These are phyloP conservation scores for Abscondita cerata DNA, from an alignment of 2,888 invertebrate species.

Conservation along the genomic window DNA sequence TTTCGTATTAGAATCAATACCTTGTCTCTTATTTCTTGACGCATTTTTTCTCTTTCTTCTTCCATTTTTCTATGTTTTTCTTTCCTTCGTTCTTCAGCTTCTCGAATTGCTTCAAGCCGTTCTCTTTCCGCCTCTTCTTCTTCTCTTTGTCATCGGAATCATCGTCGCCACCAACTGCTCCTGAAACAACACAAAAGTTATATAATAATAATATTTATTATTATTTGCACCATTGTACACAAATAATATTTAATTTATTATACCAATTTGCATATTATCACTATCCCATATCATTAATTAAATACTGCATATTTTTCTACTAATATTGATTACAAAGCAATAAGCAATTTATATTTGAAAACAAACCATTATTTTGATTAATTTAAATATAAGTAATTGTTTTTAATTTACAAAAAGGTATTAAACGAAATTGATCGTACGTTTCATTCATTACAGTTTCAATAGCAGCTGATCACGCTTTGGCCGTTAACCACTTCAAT, in stretches of 20 bases:
- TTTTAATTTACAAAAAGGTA: neutral
- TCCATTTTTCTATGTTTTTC: conserved; percentile 99
- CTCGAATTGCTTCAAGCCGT: conserved; percentile 95
- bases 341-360: too few species aligned
- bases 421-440: neutral
- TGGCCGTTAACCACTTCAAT: conserved; percentile 36
- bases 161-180: conserved; percentile 90
- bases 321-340: too few species aligned
- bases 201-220: too few species aligned
- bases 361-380: too few species aligned
- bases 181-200: too few species aligned
- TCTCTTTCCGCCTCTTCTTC: conserved; percentile 98
- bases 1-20: conserved; percentile 60
- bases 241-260: too few species aligned
- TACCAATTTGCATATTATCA: too few species aligned
- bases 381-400: too few species aligned
- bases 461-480: conserved; percentile 35
- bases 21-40: conserved; percentile 99
- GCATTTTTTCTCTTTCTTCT: conserved; percentile 98
- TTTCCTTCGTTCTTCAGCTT: conserved; percentile 97
- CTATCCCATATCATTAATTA: too few species aligned
- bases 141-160: conserved; percentile 97
- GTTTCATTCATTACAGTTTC: conserved; percentile 29
- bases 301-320: too few species aligned
- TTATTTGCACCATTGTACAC: too few species aligned